Percentiles rank a stretch among this genome's conserved stretches.
phyloP scores from a whole-genome alignment of 2,888 invertebrate genomes.

The Oeneis ivallda region DNA sequence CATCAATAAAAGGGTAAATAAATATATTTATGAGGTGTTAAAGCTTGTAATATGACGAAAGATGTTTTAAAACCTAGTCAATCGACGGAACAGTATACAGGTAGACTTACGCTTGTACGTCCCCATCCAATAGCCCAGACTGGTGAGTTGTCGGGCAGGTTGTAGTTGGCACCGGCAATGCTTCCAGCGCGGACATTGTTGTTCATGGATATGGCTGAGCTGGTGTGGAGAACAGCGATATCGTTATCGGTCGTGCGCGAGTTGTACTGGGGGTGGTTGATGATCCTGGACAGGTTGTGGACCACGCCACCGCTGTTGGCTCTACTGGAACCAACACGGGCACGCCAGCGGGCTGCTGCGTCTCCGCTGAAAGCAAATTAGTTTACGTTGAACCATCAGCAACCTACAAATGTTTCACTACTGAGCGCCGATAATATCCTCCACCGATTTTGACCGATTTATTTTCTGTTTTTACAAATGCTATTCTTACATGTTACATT shows the following conservation, averaged over 20 bases:
- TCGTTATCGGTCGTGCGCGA: slow-evolving; percentile 8
- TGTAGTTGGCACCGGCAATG: slow-evolving; percentile 47
- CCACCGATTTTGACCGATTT: too few relatives aligned
- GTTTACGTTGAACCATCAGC: neutral
- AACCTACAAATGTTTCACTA: too few relatives aligned
- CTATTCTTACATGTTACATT: too few relatives aligned
- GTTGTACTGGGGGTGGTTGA: slow-evolving; percentile 12
- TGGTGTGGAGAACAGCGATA: neutral
- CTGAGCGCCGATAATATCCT: too few relatives aligned
- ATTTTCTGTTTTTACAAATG: too few relatives aligned
- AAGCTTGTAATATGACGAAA: too few relatives aligned
- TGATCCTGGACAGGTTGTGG: neutral
- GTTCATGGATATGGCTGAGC: slow-evolving; percentile 27
- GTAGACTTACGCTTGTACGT: slow-evolving; percentile 41
- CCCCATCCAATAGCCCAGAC: slow-evolving; percentile 55
- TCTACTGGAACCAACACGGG: neutral
- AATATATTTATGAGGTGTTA: too few relatives aligned
- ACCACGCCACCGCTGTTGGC: slow-evolving; percentile 7
- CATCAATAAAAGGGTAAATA: too few relatives aligned
- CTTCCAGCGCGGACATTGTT: slow-evolving; percentile 39
- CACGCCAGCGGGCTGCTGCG: neutral
- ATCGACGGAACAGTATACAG: too few relatives aligned
- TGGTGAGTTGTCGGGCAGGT: slow-evolving; percentile 44
- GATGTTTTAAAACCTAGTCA: too few relatives aligned
- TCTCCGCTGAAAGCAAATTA: neutral